These are phyloP conservation scores for Otocyon megalotis DNA, from an alignment of 2,113 vertebrate genomes.

Conservation along the genomic window DNA sequence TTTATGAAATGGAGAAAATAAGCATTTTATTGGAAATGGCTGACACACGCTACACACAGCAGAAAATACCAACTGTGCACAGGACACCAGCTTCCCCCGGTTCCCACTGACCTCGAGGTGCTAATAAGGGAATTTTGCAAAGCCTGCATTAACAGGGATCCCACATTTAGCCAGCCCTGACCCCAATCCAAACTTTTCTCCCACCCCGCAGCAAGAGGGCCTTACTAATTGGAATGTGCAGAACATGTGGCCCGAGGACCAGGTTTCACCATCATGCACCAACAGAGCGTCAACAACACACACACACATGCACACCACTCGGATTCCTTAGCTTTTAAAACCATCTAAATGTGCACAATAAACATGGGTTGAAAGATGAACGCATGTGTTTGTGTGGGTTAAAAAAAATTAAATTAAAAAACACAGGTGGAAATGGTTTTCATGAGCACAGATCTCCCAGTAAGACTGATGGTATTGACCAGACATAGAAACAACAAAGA, in stretches of 20 bases:
- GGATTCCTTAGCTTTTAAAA: conserved; percentile 26
- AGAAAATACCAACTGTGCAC: conserved; percentile 60
- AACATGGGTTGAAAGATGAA: conserved; percentile 45
- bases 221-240: conserved; percentile 83
- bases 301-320: not conserved
- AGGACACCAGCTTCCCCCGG: conserved; percentile 25
- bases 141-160: conserved; percentile 49
- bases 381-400: not conserved
- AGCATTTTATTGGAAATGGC: conserved; percentile 68
- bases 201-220: conserved; percentile 79
- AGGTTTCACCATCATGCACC: conserved; percentile 55
- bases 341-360: not conserved
- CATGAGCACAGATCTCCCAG: conserved; percentile 18
- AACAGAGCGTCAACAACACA: not conserved
- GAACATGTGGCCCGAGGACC: conserved; percentile 79
- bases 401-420: not conserved
- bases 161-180: conserved; percentile 67
- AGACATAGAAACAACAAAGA: conserved; percentile 72
- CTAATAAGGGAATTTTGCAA: conserved; percentile 79
- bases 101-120: conserved; percentile 72
- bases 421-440: conserved; percentile 23
- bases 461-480: conserved; percentile 21
- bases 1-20: conserved; percentile 68
- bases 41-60: conserved; percentile 21
- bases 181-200: conserved; percentile 74